Base-by-base conservation (phyloP, 2,888 invertebrate genomes). In the Sminthurides aquaticus region DNA sequence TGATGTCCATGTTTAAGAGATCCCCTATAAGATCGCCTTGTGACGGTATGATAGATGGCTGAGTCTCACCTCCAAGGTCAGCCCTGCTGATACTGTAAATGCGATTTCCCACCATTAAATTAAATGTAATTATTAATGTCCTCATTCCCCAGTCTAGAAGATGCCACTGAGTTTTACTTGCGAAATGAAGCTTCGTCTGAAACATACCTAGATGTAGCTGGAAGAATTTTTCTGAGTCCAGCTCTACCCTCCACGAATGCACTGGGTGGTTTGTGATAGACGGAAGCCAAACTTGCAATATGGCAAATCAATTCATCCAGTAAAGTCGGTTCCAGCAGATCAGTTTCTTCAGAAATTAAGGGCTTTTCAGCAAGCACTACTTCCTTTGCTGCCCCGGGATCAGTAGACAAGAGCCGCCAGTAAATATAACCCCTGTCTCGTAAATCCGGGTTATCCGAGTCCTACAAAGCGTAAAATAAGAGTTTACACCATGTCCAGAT, bases 311-410 rank as follows among this genome's bases (percentile, higher is more conserved):
- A 85, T 80, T 99, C 99, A 79, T 99, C 98, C 69, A 99, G 81
- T 52, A 99, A 81, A 0, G 98, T 98, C 0, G 99, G 99, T 79
- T 99, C 99, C 72, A 99, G 81, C 55, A 98, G 82, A 82, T 99
- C 99, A 0, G 98, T 99, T 82, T 99, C 99, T 79, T 99, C 99
- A 0, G 96, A 96, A 78, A 99, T 99, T 62, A 99, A 84, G 0
- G 99, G 99, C 77, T 99, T 99, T 79, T 99, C 99, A 0, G 99
- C 98, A 57, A 99, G 81, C 1, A 99, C 98, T 43, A 99, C 98
- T 79, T 99, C 97, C 78, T 99, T 99, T 25, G 99, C 99, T 0
- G 99, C 99, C 3, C 95, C 97, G 0, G 99, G 99, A 82, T 99
- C 99, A 0, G 99, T 99, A 48, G 97, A 98, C 34, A 99, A 82